Conservation (phyloP, 1,140 invertebrate genomes). For the Listronotus bonariensis region DNA sequence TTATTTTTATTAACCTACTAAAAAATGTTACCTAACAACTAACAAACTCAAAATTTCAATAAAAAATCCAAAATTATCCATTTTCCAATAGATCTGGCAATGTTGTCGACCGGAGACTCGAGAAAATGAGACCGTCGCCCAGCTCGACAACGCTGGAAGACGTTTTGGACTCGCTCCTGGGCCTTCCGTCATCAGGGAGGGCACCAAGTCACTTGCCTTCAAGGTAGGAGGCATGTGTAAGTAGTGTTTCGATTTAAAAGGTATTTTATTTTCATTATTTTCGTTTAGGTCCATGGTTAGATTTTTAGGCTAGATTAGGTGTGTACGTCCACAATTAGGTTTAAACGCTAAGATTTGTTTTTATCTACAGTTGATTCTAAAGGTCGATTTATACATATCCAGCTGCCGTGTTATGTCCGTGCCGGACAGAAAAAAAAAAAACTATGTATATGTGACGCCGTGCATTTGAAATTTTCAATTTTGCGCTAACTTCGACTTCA, state of each 20-base stretch:
- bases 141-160: conserved; percentile 88
- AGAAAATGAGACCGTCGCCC: conserved; percentile 64
- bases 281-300: conserved; percentile 29
- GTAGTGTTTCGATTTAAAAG: conserved; percentile 54
- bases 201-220: conserved; percentile 66
- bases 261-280: conserved; percentile 30
- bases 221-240: conserved; percentile 81
- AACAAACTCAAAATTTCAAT: background rate
- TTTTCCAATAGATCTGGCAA: conserved; percentile 39
- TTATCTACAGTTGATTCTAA: too few relatives aligned
- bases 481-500: too few relatives aligned
- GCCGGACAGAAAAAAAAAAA: too few relatives aligned
- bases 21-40: too few relatives aligned
- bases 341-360: too few relatives aligned
- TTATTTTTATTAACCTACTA: too few relatives aligned
- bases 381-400: too few relatives aligned
- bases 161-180: conserved; percentile 87
- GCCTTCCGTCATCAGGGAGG: conserved; percentile 74
- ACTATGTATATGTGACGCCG: too few relatives aligned
- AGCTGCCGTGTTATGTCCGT: too few relatives aligned
- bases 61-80: background rate
- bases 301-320: background rate
- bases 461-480: too few relatives aligned
- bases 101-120: conserved; percentile 35
- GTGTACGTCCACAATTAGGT: too few relatives aligned